Evolutionary conservation across 2,888 invertebrate species (phyloP).

Genomic region (Acleris emargana): DNA sequence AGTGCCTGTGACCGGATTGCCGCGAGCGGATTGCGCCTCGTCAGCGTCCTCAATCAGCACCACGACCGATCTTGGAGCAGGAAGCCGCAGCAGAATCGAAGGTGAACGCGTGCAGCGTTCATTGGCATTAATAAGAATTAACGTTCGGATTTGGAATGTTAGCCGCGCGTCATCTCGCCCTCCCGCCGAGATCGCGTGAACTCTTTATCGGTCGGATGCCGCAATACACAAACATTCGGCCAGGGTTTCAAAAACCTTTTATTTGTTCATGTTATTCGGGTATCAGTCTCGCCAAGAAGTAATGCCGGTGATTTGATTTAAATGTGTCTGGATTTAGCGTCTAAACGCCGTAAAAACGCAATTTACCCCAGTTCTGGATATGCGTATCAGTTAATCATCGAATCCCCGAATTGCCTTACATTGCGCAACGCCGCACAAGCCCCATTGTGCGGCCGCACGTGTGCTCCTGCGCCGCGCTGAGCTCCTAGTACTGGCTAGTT

Average conservation of each 20-base stretch:
- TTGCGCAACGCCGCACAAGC: constrained; percentile 56
- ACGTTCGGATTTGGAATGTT: constrained; percentile 71
- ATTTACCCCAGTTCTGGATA: constrained; percentile 20
- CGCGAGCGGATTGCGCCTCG: constrained; percentile 66
- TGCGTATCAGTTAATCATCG: constrained; percentile 24
- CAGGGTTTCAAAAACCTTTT: constrained; percentile 17
- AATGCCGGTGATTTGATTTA: too few species aligned
- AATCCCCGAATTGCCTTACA: constrained; percentile 43
- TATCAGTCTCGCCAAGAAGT: background rate
- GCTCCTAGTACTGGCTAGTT: constrained; percentile 61
- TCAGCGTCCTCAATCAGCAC: constrained; percentile 57
- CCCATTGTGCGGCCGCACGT: constrained; percentile 60
- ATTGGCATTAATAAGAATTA: constrained; percentile 79
- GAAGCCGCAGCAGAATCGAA: constrained; percentile 58
- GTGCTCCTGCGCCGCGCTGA: constrained; percentile 43
- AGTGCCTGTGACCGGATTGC: constrained; percentile 59
- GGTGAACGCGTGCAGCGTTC: constrained; percentile 74
- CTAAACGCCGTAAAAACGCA: background rate
- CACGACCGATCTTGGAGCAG: constrained; percentile 42
- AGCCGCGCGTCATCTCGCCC: constrained; percentile 68
- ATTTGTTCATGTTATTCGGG: constrained; percentile 9
- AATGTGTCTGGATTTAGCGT: too few species aligned
- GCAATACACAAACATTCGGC: constrained; percentile 39
- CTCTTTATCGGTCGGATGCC: constrained; percentile 68
- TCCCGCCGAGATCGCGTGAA: constrained; percentile 76